Percentiles rank a stretch among this genome's conserved stretches.
Conservation (phyloP, 2,113 vertebrate species). For the Megaceryle maxima region DNA sequence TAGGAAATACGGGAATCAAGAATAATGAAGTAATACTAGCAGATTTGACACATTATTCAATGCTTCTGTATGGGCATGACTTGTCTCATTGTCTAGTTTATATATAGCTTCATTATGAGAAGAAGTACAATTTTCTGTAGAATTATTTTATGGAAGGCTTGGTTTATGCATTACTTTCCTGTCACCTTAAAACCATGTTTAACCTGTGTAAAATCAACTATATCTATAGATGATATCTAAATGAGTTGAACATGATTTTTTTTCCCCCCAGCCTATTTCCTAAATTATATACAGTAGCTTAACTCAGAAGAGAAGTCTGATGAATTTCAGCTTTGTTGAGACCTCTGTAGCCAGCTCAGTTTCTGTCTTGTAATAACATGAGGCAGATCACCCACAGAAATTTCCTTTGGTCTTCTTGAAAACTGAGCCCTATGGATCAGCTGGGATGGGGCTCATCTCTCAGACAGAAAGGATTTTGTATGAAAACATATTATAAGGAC, state of each 20-base stretch:
- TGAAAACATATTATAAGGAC: background rate
- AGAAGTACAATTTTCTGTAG: constrained; percentile 47
- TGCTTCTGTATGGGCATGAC: background rate
- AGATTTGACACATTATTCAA: background rate
- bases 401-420: background rate
- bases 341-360: background rate
- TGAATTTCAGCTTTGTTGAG: background rate
- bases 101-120: constrained; percentile 52
- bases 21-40: constrained; percentile 64
- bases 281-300: constrained; percentile 1
- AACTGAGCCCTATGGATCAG: background rate
- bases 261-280: background rate
- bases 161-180: constrained; percentile 45
- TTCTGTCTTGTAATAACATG: background rate
- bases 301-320: background rate
- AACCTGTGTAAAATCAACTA: constrained; percentile 41
- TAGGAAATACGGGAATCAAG: constrained; percentile 56
- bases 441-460: background rate
- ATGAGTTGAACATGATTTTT: background rate
- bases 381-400: background rate
- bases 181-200: constrained; percentile 11
- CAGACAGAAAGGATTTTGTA: background rate
- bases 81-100: constrained; percentile 49
- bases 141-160: constrained; percentile 38
- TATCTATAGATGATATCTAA: constrained; percentile 8